These are phyloP conservation scores for Pseudomyrmex pallidus DNA, from an alignment of 1,140 invertebrate genomes.

Conservation along the genomic window DNA sequence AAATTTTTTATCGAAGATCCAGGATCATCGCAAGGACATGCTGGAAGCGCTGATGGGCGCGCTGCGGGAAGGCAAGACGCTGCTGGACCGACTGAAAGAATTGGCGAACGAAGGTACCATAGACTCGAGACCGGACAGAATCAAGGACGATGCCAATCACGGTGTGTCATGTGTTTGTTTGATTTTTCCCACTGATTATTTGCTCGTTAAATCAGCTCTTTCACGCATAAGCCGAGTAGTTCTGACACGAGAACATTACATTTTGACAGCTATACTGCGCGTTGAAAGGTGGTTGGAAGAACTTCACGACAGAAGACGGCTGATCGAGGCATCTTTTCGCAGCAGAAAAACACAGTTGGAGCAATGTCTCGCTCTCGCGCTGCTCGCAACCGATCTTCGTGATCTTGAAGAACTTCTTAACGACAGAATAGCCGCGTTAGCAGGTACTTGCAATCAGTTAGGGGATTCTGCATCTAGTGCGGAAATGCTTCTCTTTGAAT, in stretches of 20 bases:
- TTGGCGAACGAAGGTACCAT: constrained; percentile 88
- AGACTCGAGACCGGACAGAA: constrained; percentile 91
- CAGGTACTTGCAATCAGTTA: constrained; percentile 84
- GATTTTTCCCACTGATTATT: neutral
- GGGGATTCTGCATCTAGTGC: constrained; percentile 90
- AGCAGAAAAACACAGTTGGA: constrained; percentile 90
- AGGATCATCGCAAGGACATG: constrained; percentile 89
- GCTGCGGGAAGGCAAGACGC: constrained; percentile 91
- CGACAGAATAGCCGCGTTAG: constrained; percentile 84
- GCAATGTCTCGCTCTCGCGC: constrained; percentile 91
- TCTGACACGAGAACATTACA: neutral
- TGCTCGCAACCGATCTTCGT: constrained; percentile 90
- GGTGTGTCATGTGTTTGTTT: constrained; percentile 79
- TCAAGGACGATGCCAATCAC: constrained; percentile 87
- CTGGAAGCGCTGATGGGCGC: constrained; percentile 91
- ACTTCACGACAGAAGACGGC: constrained; percentile 91
- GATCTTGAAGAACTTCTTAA: constrained; percentile 88
- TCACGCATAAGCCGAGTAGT: neutral
- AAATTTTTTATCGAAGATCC: constrained; percentile 87
- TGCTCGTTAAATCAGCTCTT: neutral
- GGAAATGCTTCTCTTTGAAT: constrained; percentile 89
- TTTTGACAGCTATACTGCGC: constrained; percentile 87
- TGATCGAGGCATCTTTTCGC: constrained; percentile 91
- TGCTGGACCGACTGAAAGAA: constrained; percentile 90
- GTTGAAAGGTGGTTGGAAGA: constrained; percentile 92